Conservation (phyloP, 2,888 invertebrate genomes). For the Amphiduros pacificus region DNA sequence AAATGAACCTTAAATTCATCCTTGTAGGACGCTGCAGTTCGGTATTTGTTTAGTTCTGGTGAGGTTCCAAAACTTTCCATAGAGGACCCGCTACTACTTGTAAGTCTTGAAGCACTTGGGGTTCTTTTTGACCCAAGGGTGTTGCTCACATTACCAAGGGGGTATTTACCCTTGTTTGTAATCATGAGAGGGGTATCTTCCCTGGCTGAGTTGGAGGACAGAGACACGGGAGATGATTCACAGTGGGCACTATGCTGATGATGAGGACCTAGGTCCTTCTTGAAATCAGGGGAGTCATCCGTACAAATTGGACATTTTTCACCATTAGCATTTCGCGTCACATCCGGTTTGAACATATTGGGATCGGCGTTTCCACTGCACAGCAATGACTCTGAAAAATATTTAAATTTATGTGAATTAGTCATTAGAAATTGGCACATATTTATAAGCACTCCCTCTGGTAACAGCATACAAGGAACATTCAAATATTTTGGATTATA, state of each 20-base stretch:
- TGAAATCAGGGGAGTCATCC: not conserved
- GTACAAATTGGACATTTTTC: not conserved
- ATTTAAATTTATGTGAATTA: no score
- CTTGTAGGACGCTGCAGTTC: not conserved
- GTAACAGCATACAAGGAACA: no score
- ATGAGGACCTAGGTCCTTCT: not conserved
- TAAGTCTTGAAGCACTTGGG: not conserved
- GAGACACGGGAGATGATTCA: not conserved
- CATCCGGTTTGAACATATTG: not conserved
- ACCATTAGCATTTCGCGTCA: not conserved
- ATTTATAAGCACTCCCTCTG: no score
- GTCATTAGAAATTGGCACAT: no score
- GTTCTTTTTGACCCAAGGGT: not conserved
- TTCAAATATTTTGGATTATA: no score
- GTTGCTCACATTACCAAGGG: not conserved
- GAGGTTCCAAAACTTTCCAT: no score
- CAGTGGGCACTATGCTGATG: no score
- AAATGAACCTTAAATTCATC: not conserved
- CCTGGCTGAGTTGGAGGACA: not conserved
- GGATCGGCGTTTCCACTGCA: no score
- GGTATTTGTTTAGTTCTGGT: not conserved
- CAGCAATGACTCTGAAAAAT: no score
- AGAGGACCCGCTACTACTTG: no score
- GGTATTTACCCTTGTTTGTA: not conserved
- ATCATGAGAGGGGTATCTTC: not conserved